Conservation (phyloP, 30 jellyfish, hydroid and myxozoan genomes). For the Aurelia sp. region DNA sequence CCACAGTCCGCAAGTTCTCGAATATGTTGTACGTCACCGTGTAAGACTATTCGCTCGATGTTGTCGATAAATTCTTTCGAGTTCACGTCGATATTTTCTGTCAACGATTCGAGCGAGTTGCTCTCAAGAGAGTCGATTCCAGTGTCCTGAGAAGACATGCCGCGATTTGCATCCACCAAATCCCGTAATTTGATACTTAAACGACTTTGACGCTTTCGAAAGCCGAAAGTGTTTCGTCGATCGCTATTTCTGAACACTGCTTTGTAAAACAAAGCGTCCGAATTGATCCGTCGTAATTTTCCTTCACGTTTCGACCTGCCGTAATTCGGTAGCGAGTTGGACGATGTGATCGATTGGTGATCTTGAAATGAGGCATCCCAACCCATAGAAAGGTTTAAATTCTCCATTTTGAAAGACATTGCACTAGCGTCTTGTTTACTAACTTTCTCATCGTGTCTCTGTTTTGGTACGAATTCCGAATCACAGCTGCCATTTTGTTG, state of each 20-base stretch:
- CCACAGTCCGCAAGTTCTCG: constrained; percentile 68
- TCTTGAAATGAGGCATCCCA: background rate
- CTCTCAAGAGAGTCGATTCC: constrained; percentile 14
- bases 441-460: background rate
- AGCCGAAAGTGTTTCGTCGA: background rate
- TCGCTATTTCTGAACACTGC: constrained; percentile 28
- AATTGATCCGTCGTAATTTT: constrained; percentile 57
- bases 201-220: constrained; percentile 28
- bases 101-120: background rate
- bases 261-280: constrained; percentile 64
- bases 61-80: constrained; percentile 27
- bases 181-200: constrained; percentile 27
- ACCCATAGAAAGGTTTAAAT: background rate
- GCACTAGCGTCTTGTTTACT: background rate
- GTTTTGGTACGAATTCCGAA: background rate
- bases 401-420: background rate
- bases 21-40: constrained; percentile 40
- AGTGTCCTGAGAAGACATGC: background rate
- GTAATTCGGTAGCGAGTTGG: constrained; percentile 47
- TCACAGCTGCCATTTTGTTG: no score
- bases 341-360: background rate
- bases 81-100: constrained; percentile 20
- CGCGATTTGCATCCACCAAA: constrained; percentile 6
- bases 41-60: constrained; percentile 28
- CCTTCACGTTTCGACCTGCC: constrained; percentile 11